Evolutionary conservation across 1,140 invertebrate species (phyloP).

Genomic region (Tetraneura akinire): DNA sequence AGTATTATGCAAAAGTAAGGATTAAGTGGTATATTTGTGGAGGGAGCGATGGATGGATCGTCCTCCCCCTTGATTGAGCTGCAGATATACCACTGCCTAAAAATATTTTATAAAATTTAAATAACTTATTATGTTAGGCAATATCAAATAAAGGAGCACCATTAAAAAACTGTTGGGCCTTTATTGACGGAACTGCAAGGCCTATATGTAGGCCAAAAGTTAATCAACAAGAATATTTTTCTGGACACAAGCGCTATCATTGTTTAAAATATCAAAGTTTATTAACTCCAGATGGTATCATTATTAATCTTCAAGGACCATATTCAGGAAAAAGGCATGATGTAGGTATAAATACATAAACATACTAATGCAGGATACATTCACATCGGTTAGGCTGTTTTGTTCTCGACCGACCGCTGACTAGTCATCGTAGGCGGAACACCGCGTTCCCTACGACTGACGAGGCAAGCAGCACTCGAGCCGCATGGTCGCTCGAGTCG

Average conservation of each 20-base stretch:
- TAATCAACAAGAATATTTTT: not conserved
- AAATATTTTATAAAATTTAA: too few relatives aligned
- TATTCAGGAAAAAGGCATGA: not conserved
- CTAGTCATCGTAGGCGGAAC: too few relatives aligned
- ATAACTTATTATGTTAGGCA: not conserved
- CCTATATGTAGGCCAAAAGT: not conserved
- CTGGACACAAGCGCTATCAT: not conserved
- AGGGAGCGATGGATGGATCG: too few relatives aligned
- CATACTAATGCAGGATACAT: too few relatives aligned
- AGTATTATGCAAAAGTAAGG: not conserved
- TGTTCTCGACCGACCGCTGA: too few relatives aligned
- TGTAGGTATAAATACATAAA: not conserved
- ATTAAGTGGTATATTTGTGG: not conserved
- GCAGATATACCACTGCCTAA: too few relatives aligned
- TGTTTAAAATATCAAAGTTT: slow-evolving; percentile 5
- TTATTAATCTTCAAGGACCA: not conserved
- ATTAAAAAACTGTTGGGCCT: not conserved
- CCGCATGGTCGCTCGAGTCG: too few relatives aligned
- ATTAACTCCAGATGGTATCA: not conserved
- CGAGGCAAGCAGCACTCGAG: too few relatives aligned
- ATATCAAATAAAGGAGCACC: slow-evolving; percentile 2
- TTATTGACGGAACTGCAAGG: not conserved
- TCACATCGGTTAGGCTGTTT: too few relatives aligned
- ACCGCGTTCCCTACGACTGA: too few relatives aligned
- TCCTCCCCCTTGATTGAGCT: too few relatives aligned